These are phyloP conservation scores for Platysteira castanea DNA, from an alignment of 2,113 vertebrate genomes.

Conservation along the genomic window DNA sequence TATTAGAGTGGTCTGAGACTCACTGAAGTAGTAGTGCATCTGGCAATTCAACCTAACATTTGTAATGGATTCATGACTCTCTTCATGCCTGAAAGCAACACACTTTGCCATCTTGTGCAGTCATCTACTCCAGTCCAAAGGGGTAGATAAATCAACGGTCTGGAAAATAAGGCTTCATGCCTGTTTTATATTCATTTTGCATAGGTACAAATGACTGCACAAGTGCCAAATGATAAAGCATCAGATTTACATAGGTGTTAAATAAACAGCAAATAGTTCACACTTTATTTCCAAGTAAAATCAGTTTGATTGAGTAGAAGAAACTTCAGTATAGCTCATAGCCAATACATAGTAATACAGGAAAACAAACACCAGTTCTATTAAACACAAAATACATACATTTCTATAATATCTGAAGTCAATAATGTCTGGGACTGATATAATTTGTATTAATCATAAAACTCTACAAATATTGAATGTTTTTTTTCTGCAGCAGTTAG, in stretches of 20 bases:
- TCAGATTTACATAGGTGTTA: not conserved
- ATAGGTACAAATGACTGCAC: not conserved
- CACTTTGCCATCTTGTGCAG: not conserved
- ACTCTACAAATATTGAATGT: not conserved
- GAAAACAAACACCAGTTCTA: not conserved
- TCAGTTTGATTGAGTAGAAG: not conserved
- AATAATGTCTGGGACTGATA: not conserved
- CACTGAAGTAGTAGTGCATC: not conserved
- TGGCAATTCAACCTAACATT: not conserved
- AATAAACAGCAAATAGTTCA: not conserved
- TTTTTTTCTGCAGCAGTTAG: not conserved
- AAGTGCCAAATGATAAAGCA: not conserved
- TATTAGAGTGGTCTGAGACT: not conserved
- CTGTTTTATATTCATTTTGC: constrained; percentile 17
- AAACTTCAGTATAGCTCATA: not conserved
- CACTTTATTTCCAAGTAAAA: not conserved
- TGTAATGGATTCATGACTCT: not conserved
- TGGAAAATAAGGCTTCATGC: constrained; percentile 6
- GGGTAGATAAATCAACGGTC: not conserved
- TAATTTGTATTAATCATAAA: not conserved
- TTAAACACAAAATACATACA: not conserved
- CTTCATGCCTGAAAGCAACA: not conserved
- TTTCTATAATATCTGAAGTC: not conserved
- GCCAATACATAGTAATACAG: not conserved
- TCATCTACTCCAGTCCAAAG: not conserved